Evolutionary conservation across 2,888 invertebrate species (phyloP), one percentile per base, ranked within the genome.

Genomic region (Dinocampus coccinellae): DNA sequence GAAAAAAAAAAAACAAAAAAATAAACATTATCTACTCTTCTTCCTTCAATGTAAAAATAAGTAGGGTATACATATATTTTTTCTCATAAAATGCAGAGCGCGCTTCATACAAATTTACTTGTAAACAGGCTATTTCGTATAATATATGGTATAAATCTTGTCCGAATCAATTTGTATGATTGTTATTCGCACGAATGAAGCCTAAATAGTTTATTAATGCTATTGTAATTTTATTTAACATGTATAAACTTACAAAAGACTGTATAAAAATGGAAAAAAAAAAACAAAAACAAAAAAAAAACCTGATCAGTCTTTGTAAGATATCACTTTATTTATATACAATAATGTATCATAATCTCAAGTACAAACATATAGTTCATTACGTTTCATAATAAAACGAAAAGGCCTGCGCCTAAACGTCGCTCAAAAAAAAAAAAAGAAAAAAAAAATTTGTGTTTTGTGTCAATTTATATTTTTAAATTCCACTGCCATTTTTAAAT

Each of bases 271-370:
- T 26, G 62, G 62, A 71, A 71, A 60, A 57, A 53, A 65, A 22
- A 55, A 55, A 16, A 61, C 62, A 66, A 65, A 70, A 66, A 70
- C 64, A 64, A 26, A 26, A 53, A 53, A 57, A 55, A 57, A 13
- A 24, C 22, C 53, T 81, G 79, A 81, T 81, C 83, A 80, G 84
- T 83, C 83, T 82, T 83, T 84, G 83, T 83, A 81, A 83, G 81
- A 83, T 84, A 83, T 83, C 82, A 84, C 82, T 83, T 84, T 84
- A 84, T 84, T 84, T 84, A 84, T 84, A 83, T 83, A 83, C 84
- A 82, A 84, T 82, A 82, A 78, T 84, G 84, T 84, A 84, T 82
- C 81, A 84, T 84, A 84, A 83, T 83, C 83, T 84, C 82, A 82
- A 84, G 84, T 84, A 84, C 84, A 84, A 84, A 84, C 80, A 83